These are phyloP conservation scores for Xiphophorus maculatus DNA, from an alignment of 2,113 vertebrate species.

Conservation along the genomic window DNA sequence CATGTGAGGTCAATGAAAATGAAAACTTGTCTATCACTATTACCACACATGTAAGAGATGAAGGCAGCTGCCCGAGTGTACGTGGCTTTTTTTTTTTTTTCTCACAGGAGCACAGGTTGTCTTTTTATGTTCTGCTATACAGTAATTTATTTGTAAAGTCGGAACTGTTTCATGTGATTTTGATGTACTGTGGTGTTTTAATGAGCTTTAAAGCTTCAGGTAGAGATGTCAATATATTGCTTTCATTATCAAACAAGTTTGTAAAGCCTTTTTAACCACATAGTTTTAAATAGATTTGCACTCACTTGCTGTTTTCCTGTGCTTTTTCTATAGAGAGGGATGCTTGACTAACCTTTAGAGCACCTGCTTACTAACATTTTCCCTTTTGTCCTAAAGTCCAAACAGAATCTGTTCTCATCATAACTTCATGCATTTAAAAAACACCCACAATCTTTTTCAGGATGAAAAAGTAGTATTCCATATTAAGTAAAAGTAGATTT, in stretches of 20 bases:
- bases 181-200: slow-evolving; percentile 67
- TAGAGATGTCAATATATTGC: slow-evolving; percentile 44
- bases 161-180: slow-evolving; percentile 62
- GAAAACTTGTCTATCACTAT: slow-evolving; percentile 40
- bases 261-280: slow-evolving; percentile 68
- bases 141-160: slow-evolving; percentile 78
- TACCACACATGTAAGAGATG: slow-evolving; percentile 34
- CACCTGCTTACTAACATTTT: slow-evolving; percentile 55
- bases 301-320: slow-evolving; percentile 55
- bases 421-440: slow-evolving; percentile 52
- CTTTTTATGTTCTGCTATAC: slow-evolving; percentile 67
- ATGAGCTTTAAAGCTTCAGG: slow-evolving; percentile 58
- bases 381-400: slow-evolving; percentile 22
- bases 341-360: slow-evolving; percentile 50
- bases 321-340: slow-evolving; percentile 56
- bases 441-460: slow-evolving; percentile 37
- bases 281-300: slow-evolving; percentile 58
- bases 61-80: slow-evolving; percentile 66
- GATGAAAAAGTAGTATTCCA: slow-evolving; percentile 60
- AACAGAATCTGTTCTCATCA: slow-evolving; percentile 53
- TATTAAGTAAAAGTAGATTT: slow-evolving; percentile 61
- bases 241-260: slow-evolving; percentile 62
- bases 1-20: slow-evolving; percentile 49
- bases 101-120: slow-evolving; percentile 58
- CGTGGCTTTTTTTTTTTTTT: slow-evolving; percentile 64